phyloP scores from a whole-genome alignment of 1,140 invertebrate genomes.

The Nixonia krombeini region DNA sequence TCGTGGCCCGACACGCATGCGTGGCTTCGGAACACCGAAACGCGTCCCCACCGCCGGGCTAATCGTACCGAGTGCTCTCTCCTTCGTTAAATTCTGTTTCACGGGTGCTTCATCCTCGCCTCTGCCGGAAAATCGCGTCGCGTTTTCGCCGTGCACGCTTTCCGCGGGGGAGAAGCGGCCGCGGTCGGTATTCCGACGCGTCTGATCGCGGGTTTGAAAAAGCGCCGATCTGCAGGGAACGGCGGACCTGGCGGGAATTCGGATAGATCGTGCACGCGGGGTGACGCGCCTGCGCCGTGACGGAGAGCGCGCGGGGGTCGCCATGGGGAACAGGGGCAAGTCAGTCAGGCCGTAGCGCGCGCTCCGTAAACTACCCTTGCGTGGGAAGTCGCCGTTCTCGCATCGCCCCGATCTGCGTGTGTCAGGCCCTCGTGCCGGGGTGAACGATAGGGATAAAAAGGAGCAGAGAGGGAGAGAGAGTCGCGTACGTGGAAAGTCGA shows the following conservation, averaged over 20 bases:
- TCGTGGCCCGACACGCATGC: constrained; percentile 63
- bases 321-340: constrained; percentile 65
- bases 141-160: too few species aligned
- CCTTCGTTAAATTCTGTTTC: neutral
- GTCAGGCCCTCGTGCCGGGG: too few species aligned
- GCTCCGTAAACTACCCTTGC: constrained; percentile 67
- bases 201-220: constrained; percentile 16
- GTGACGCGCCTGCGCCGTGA: constrained; percentile 51
- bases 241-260: constrained; percentile 50
- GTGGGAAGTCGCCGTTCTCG: constrained; percentile 28
- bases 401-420: too few species aligned
- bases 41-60: constrained; percentile 43
- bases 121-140: constrained; percentile 7
- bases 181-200: too few species aligned
- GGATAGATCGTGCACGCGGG: constrained; percentile 44
- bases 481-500: too few species aligned
- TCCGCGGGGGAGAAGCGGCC: too few species aligned
- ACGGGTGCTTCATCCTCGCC: constrained; percentile 1
- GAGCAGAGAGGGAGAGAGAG: too few species aligned
- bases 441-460: too few species aligned
- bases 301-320: constrained; percentile 38
- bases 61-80: constrained; percentile 25
- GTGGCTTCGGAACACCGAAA: constrained; percentile 66
- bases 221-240: constrained; percentile 34
- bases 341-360: constrained; percentile 72